Conservation (phyloP, 2,888 invertebrate species). For the Lycaena phlaeas region DNA sequence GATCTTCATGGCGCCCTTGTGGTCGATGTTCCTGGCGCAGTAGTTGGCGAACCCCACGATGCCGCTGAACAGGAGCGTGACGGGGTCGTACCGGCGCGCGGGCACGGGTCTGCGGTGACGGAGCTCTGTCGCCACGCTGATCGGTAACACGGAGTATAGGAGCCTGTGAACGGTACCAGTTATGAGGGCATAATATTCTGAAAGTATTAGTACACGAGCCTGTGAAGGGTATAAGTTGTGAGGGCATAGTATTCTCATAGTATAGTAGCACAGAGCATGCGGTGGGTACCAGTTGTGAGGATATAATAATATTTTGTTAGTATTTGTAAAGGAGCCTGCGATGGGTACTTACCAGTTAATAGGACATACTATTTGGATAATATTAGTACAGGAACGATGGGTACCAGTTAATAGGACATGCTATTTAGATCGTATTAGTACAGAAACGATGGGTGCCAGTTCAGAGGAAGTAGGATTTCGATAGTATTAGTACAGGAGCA, state of each 20-base stretch:
- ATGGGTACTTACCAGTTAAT: too few species aligned
- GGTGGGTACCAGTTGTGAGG: background rate
- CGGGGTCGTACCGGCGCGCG: conserved; percentile 89
- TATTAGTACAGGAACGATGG: too few species aligned
- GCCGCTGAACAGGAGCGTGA: conserved; percentile 94
- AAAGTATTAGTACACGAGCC: too few species aligned
- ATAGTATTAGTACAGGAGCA: too few species aligned
- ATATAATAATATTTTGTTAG: background rate
- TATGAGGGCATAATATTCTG: background rate
- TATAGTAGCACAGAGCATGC: conserved; percentile 92
- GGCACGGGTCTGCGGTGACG: conserved; percentile 93
- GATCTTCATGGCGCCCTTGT: conserved; percentile 95
- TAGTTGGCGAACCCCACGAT: conserved; percentile 91
- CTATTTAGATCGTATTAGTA: too few species aligned
- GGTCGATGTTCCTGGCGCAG: conserved; percentile 92
- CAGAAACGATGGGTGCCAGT: too few species aligned
- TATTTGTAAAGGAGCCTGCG: too few species aligned
- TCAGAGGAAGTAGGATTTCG: too few species aligned
- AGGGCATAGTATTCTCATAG: conserved; percentile 43
- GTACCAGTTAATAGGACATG: too few species aligned
- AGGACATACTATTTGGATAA: too few species aligned
- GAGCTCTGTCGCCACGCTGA: conserved; percentile 94
- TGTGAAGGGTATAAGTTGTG: too few species aligned
- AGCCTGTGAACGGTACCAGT: conserved; percentile 75
- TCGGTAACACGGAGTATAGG: conserved; percentile 93